Evolutionary conservation across 2,888 invertebrate species (phyloP), one percentile per base, ranked within the genome.

Genomic region (Philereme transversata): DNA sequence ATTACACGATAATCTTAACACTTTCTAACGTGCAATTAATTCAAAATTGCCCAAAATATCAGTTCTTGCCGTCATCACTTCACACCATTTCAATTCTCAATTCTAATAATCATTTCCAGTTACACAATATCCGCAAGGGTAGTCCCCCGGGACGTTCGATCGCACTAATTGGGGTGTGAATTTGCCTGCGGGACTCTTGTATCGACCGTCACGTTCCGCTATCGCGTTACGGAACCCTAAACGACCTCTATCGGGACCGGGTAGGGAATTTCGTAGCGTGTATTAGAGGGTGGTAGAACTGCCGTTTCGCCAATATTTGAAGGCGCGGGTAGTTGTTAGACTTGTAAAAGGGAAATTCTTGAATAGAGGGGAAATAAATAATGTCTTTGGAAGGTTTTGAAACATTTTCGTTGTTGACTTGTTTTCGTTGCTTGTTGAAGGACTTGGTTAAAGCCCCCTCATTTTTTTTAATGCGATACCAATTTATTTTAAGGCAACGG

Each of bases 161-260:
- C 63, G 57, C 57, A 55, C 62, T 69, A 70, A 70, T 70, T 69
- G 64, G 68, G 65, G 70, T 71, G 67, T 64, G 67, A 69, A 69
- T 62, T 65, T 61, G 68, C 62, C 67, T 59, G 61, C 63, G 60
- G 66, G 68, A 65, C 66, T 64, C 64, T 62, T 49, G 59, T 62
- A 70, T 68, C 67, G 70, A 66, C 60, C 67, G 57, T 51, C 63
- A 59, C 62, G 65, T 63, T 49, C 56, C 57, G 60, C 55, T 61
- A 64, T 68, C 65, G 54, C 57, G 61, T 62, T 57, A 63, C 66
- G 52, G 63, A 50, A 59, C 63, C 57, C 61, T 50, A 35, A 62
- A 56, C 57, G 46, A 50, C 54, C 62, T 57, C 62, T 51, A 50
- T 45, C 40, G 52, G 52, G 44, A 45, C 45, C 11, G 40, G 49